Percentiles rank a stretch among this genome's conserved stretches.
Evolutionary conservation across 2,113 vertebrate species (phyloP).

Genomic region (Gopherus flavomarginatus): DNA sequence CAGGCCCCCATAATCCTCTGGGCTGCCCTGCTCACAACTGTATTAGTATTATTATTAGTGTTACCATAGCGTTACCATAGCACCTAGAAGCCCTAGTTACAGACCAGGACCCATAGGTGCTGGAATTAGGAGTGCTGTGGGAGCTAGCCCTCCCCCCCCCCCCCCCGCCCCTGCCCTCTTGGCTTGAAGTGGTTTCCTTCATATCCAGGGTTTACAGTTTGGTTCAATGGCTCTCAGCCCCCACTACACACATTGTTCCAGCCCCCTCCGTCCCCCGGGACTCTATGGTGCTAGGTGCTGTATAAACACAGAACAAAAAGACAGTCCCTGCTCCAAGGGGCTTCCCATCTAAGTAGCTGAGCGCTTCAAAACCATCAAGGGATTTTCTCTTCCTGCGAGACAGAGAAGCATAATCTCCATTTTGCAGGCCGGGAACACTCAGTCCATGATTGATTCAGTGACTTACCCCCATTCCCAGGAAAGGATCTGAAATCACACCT

Average conservation of each 20-base stretch:
- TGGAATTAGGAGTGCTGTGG: too few species aligned
- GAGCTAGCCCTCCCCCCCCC: too few species aligned
- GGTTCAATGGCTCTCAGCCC: too few species aligned
- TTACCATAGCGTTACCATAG: background rate
- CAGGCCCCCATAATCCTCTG: too few species aligned
- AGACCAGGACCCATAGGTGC: too few species aligned
- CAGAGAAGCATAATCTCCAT: background rate
- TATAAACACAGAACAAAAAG: background rate
- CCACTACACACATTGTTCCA: too few species aligned
- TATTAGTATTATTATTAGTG: background rate
- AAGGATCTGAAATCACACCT: background rate
- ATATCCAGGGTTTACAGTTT: too few species aligned
- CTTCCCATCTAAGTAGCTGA: background rate
- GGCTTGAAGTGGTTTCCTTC: too few species aligned
- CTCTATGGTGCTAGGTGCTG: background rate
- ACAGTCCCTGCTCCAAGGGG: background rate
- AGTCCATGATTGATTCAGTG: background rate
- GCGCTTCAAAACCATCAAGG: background rate
- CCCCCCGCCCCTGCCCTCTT: too few species aligned
- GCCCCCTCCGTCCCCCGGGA: too few species aligned
- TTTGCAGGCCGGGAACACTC: background rate
- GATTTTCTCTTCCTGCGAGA: background rate
- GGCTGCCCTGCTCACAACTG: too few species aligned
- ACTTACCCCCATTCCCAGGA: background rate
- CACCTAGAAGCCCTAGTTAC: background rate